Base-by-base conservation (phyloP, 2,113 vertebrate species). In the Calypte anna region DNA sequence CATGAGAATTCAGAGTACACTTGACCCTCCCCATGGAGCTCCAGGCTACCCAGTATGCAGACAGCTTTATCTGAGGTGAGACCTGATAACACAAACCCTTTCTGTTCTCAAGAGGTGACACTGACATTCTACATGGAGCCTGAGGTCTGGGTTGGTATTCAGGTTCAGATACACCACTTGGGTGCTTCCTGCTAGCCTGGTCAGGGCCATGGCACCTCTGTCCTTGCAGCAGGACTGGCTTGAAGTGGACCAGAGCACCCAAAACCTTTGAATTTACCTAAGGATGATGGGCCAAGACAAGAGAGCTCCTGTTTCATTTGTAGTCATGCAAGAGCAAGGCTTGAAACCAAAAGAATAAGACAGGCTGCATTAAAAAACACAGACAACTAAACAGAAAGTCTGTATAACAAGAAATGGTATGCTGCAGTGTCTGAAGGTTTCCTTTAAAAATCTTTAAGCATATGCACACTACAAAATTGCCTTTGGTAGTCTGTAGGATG, bases 111-210 rank as follows among this genome's bases (percentile, higher is more conserved):
- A 66, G 88, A n/a, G 28, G 28, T 8, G 61, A 59, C 70, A 70
- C 14, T 11, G 4, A 53, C 4, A 76, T 24, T n/a, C 43, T n/a
- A 50, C 0, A 0, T 33, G 30, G 36, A 91, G 33, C 48, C 58
- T 33, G 50, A 59, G 25, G 20, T 20, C 33, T 12, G 23, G 6
- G 14, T 77, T 50, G 33, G 36, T 63, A 31, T 1, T 16, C 44
- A 46, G 44, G 2, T 51, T 46, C 43, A 67, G 33, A 20, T 28
- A 22, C 7, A 10, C 19, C 12, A 38, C 8, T 20, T 25, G 59
- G 21, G 33, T 44, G 44, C 46, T 59, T 40, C 38, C 27, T 80
- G 48, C 28, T 57, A n/a, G 21, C 48, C 36, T 25, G 30, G 57
- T 21, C 66, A 55, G n/a, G 36, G 23, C 27, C 50, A 40, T 1